Conservation (phyloP, 1,140 invertebrate genomes). For the Thereuonema tuberculata region DNA sequence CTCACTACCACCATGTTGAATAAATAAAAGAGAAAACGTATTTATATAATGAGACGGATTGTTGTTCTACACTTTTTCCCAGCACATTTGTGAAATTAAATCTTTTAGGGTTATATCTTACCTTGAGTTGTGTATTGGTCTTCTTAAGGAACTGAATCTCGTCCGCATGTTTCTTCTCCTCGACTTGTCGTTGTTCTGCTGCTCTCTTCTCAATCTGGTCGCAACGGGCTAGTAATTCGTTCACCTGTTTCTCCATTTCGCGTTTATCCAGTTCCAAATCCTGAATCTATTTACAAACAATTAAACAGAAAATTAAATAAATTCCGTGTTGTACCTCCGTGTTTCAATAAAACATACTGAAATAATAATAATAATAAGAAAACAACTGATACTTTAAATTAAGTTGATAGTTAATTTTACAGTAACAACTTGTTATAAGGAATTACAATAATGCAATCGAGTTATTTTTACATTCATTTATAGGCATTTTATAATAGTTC, state of each 20-base stretch:
- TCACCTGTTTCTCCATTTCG: conserved; percentile 58
- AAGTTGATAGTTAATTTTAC: too few species aligned
- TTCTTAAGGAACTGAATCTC: conserved; percentile 82
- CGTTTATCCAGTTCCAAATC: conserved; percentile 52
- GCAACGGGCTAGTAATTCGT: conserved; percentile 64
- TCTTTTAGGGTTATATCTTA: conserved; percentile 33
- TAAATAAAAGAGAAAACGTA: background rate
- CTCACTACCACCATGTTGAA: too few species aligned
- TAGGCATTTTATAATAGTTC: too few species aligned
- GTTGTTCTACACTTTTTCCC: background rate
- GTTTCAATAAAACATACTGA: conserved; percentile 2
- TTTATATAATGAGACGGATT: background rate
- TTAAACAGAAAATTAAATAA: background rate
- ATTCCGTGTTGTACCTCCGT: background rate
- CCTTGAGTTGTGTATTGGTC: conserved; percentile 85
- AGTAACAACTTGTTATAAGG: too few species aligned
- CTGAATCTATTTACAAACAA: conserved; percentile 29
- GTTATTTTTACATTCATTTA: too few species aligned
- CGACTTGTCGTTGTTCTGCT: conserved; percentile 64
- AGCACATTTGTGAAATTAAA: background rate
- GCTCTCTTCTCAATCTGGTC: conserved; percentile 72
- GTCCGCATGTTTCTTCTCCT: conserved; percentile 81
- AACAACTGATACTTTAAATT: too few species aligned
- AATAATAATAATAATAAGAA: too few species aligned
- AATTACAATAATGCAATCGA: too few species aligned